Percentiles rank a stretch among this genome's conserved stretches.
Conservation (phyloP, 2,797 vertebrate genomes). For the Atherinosoma microstoma region DNA sequence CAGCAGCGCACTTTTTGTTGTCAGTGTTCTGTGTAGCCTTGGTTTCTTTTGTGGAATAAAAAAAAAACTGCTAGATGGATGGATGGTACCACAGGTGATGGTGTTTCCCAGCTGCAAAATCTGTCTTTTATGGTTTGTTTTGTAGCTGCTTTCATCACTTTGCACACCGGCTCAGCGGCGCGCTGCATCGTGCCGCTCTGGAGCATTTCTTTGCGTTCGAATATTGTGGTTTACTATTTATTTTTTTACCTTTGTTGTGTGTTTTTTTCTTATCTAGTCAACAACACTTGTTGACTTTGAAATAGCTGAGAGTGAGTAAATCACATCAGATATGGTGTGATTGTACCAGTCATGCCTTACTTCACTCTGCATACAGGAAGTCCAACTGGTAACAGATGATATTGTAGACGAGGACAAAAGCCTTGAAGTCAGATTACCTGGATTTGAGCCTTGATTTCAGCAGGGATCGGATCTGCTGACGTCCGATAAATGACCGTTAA, state of each 20-base stretch:
- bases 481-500: background rate
- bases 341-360: conserved; percentile 17
- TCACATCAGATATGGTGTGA: conserved; percentile 11
- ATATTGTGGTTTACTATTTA: conserved; percentile 14
- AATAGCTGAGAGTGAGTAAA: conserved; percentile 4
- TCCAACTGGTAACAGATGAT: conserved; percentile 2
- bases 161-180: conserved; percentile 49
- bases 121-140: conserved; percentile 52
- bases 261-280: too few species aligned
- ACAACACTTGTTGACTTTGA: background rate
- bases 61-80: conserved; percentile 10
- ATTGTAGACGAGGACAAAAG: background rate
- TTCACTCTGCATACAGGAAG: conserved; percentile 20
- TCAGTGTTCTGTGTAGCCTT: conserved; percentile 9
- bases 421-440: conserved; percentile 10
- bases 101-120: conserved; percentile 36
- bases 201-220: conserved; percentile 23
- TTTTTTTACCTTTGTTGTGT: background rate
- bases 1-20: background rate
- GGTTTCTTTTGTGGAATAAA: conserved; percentile 10
- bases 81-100: conserved; percentile 32
- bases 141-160: conserved; percentile 46
- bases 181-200: conserved; percentile 32
- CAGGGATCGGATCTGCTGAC: background rate
- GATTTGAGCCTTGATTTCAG: background rate